These are phyloP conservation scores for Spialia ferax DNA, from an alignment of 2,888 invertebrate species.

Conservation along the genomic window DNA sequence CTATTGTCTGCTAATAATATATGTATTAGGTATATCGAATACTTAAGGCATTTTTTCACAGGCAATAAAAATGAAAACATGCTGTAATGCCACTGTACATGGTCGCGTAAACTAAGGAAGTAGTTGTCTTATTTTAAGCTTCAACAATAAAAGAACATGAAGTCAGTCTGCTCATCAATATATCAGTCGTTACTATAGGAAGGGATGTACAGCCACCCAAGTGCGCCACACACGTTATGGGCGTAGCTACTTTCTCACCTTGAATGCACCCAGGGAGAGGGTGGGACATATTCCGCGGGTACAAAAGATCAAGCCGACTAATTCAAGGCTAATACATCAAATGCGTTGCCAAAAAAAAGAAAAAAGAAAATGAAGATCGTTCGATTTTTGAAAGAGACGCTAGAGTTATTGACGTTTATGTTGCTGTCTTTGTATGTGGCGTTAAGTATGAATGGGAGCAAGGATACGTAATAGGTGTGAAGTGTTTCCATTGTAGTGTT, in stretches of 20 bases:
- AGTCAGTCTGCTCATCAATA: neutral
- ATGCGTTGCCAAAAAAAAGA: constrained; percentile 59
- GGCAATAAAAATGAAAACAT: too few relatives aligned
- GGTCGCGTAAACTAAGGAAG: neutral
- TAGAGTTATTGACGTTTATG: constrained; percentile 79
- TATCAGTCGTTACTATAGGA: constrained; percentile 4
- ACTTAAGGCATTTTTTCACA: too few relatives aligned
- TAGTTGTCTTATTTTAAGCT: neutral
- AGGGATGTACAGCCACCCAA: constrained; percentile 67
- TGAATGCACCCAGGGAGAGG: constrained; percentile 64
- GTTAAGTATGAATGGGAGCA: constrained; percentile 76
- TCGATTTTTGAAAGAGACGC: constrained; percentile 62
- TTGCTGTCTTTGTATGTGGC: constrained; percentile 80
- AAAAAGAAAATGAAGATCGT: constrained; percentile 57
- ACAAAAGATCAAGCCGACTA: constrained; percentile 76
- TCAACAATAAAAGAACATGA: neutral
- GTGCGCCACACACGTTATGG: constrained; percentile 78
- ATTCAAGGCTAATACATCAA: constrained; percentile 84
- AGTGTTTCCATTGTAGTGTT: constrained; percentile 76
- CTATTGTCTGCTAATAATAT: too few relatives aligned
- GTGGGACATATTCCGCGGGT: constrained; percentile 59
- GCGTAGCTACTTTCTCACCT: constrained; percentile 81
- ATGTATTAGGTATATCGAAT: too few relatives aligned
- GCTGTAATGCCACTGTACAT: too few relatives aligned
- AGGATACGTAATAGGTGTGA: constrained; percentile 84